Conservation (phyloP, 2,888 invertebrate species). For the Camponotus fellah region DNA sequence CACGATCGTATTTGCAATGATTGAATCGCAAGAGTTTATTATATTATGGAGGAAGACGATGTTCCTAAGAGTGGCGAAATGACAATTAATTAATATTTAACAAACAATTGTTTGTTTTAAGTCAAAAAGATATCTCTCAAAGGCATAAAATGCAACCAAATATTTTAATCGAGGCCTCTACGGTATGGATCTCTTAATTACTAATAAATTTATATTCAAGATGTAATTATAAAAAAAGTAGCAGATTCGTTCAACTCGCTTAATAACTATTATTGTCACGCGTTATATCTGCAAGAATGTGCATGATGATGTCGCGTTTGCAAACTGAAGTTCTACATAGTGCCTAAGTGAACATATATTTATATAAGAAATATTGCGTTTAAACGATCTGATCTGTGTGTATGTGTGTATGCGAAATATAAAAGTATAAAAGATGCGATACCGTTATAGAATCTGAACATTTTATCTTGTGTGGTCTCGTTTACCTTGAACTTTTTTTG, state of each 20-base stretch:
- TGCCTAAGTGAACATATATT: constrained; percentile 41
- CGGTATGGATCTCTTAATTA: constrained; percentile 1
- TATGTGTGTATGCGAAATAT: constrained; percentile 64
- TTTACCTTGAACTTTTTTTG: constrained; percentile 56
- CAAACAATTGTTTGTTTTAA: constrained; percentile 17
- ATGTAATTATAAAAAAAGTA: constrained; percentile 5
- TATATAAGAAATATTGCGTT: constrained; percentile 53
- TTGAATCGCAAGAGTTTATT: constrained; percentile 34
- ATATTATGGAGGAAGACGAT: constrained; percentile 60
- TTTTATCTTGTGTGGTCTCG: constrained; percentile 45
- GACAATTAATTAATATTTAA: constrained; percentile 13
- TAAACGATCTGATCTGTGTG: constrained; percentile 23
- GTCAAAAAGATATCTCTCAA: constrained; percentile 3
- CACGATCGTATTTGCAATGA: constrained; percentile 34
- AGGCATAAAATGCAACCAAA: constrained; percentile 22
- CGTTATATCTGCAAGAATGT: constrained; percentile 59
- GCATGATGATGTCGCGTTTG: constrained; percentile 39
- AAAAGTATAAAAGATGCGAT: constrained; percentile 77
- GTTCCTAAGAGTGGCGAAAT: constrained; percentile 25
- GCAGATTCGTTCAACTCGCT: constrained; percentile 51
- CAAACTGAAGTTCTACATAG: constrained; percentile 52
- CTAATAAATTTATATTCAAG: constrained; percentile 2
- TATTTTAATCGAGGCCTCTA: constrained; percentile 23
- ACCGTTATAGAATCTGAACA: constrained; percentile 56
- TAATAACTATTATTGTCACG: constrained; percentile 74